Evolutionary conservation across 2,797 vertebrate species (phyloP).

Genomic region (Synaphobranchus kaupii): DNA sequence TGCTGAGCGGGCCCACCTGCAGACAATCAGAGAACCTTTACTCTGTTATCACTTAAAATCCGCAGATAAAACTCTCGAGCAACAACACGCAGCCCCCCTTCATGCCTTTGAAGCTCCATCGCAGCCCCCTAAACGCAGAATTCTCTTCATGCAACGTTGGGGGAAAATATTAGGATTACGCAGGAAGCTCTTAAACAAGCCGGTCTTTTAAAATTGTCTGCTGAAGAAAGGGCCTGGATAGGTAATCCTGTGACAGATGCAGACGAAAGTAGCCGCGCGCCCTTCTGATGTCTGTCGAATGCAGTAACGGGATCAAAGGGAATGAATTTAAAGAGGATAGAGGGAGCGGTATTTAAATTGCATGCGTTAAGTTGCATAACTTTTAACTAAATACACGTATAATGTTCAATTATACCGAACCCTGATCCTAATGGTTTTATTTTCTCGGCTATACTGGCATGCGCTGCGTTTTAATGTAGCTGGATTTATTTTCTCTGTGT

Average conservation of each 20-base stretch:
- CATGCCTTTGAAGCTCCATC: not conserved
- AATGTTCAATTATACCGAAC: not conserved
- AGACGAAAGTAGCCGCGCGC: not conserved
- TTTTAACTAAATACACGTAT: not conserved
- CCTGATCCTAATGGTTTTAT: not conserved
- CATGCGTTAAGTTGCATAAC: not conserved
- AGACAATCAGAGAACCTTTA: conserved; percentile 3
- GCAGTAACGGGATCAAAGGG: not conserved
- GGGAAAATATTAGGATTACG: not conserved
- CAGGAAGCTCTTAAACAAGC: not conserved
- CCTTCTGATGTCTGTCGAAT: not conserved
- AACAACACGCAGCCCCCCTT: not conserved
- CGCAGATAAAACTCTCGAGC: not conserved
- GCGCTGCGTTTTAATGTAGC: not conserved
- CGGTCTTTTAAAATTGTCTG: not conserved
- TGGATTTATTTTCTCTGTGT: not conserved
- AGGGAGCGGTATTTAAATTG: not conserved
- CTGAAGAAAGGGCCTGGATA: not conserved
- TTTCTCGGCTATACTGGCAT: not conserved
- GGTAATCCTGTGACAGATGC: not conserved
- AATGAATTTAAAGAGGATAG: not conserved
- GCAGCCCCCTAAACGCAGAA: not conserved
- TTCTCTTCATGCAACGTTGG: not conserved
- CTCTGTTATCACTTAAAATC: not conserved
- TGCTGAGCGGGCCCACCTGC: not conserved